Percentiles rank a stretch among this genome's conserved stretches.
These are phyloP conservation scores for Coenonympha glycerion DNA, from an alignment of 2,888 invertebrate genomes.

Conservation along the genomic window DNA sequence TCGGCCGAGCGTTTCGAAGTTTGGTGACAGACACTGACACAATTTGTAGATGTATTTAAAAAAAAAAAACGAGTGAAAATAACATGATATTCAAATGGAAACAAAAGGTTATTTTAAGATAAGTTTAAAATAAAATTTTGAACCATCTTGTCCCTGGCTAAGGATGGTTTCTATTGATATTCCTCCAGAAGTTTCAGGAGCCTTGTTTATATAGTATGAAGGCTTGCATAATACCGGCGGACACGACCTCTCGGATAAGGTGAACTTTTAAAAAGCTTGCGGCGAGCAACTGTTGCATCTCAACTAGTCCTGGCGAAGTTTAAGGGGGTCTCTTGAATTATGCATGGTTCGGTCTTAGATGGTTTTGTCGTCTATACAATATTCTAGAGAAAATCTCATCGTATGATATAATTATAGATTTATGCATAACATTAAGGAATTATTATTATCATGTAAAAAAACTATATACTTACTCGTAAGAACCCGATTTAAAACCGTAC, in stretches of 20 bases:
- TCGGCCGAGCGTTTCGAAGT: no score
- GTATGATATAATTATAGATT: not conserved
- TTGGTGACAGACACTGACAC: no score
- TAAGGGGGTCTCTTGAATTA: slow-evolving; percentile 30
- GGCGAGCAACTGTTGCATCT: slow-evolving; percentile 30
- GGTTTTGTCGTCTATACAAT: slow-evolving; percentile 17
- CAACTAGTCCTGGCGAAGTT: slow-evolving; percentile 29
- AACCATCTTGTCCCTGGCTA: not conserved
- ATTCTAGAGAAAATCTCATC: not conserved
- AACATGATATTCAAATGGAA: not conserved
- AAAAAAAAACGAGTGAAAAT: not conserved
- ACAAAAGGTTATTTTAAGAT: not conserved
- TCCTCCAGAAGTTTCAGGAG: slow-evolving; percentile 6
- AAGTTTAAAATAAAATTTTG: slow-evolving; percentile 1
- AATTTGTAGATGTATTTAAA: no score
- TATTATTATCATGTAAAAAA: no score
- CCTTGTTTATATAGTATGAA: slow-evolving; percentile 6
- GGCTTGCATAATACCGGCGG: slow-evolving; percentile 16
- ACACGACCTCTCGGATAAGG: slow-evolving; percentile 25
- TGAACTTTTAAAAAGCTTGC: slow-evolving; percentile 30
- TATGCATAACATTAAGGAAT: no score
- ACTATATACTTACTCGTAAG: no score
- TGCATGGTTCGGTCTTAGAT: slow-evolving; percentile 25
- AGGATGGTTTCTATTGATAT: no score
- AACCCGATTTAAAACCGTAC: no score